Evolutionary conservation across 2,888 invertebrate genomes (phyloP).

Genomic region (Drosophila maculinotata): DNA sequence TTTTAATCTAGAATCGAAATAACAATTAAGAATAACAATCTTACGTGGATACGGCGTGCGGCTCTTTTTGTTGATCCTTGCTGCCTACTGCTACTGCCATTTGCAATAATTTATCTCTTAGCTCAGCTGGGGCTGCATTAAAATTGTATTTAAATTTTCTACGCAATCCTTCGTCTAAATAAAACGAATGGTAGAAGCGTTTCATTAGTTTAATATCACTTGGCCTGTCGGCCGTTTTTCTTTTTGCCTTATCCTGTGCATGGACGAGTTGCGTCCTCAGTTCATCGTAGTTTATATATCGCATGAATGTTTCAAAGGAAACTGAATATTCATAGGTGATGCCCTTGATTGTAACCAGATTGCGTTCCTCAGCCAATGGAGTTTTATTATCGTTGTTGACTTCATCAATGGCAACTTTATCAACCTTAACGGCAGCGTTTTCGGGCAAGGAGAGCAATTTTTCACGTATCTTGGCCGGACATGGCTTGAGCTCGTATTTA

Average conservation of each 20-base stretch:
- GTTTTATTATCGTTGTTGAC: not conserved
- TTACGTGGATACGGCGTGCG: not conserved
- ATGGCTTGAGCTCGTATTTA: constrained; percentile 34
- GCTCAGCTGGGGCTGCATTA: constrained; percentile 25
- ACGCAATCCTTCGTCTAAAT: constrained; percentile 13
- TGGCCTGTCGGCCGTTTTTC: not conserved
- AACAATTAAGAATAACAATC: fast-evolving
- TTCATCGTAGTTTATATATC: constrained; percentile 24
- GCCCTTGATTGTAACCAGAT: constrained; percentile 12
- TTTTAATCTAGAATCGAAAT: not conserved
- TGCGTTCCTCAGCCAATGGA: not conserved
- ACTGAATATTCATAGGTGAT: constrained; percentile 17
- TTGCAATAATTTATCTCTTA: constrained; percentile 6
- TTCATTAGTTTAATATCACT: constrained; percentile 7
- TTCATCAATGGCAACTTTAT: not conserved
- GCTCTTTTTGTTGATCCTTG: not conserved
- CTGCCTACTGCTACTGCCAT: constrained; percentile 4
- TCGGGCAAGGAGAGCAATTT: constrained; percentile 19
- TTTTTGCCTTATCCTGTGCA: not conserved
- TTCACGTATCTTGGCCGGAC: constrained; percentile 39
- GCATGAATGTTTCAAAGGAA: constrained; percentile 21
- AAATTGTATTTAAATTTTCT: constrained; percentile 27
- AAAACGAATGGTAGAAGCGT: constrained; percentile 35
- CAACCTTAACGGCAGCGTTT: not conserved
- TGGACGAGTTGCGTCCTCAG: constrained; percentile 5